Evolutionary conservation across 2,113 vertebrate genomes (phyloP).

Genomic region (Megaleporinus macrocephalus): DNA sequence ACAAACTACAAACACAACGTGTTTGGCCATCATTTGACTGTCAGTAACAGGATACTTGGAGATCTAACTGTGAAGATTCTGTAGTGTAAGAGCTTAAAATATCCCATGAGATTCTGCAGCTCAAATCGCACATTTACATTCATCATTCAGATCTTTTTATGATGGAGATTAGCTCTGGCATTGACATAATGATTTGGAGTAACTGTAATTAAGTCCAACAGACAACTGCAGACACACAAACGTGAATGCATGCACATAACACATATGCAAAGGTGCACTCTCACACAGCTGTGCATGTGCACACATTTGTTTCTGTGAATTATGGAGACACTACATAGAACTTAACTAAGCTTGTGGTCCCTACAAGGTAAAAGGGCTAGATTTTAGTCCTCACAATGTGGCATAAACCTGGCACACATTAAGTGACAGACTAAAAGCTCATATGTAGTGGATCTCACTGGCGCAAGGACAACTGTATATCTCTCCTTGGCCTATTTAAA

Average conservation of each 20-base stretch:
- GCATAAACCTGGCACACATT: too few relatives aligned
- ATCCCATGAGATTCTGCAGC: not conserved
- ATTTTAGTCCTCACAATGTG: too few relatives aligned
- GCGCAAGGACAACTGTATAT: too few relatives aligned
- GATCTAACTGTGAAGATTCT: not conserved
- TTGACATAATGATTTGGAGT: constrained; percentile 37
- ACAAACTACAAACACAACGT: too few relatives aligned
- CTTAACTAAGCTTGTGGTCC: too few relatives aligned
- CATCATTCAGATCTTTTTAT: constrained; percentile 34
- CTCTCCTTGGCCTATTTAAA: too few relatives aligned
- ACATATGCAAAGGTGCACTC: not conserved
- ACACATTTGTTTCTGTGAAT: too few relatives aligned
- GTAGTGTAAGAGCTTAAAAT: not conserved
- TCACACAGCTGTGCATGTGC: constrained; percentile 55
- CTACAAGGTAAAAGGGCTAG: too few relatives aligned
- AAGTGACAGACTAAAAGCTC: too few relatives aligned
- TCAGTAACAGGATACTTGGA: not conserved
- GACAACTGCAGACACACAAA: not conserved
- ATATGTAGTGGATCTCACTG: too few relatives aligned
- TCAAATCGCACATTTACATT: constrained; percentile 37
- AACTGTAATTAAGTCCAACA: constrained; percentile 43
- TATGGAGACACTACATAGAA: too few relatives aligned
- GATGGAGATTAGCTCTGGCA: constrained; percentile 48
- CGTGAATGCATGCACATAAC: constrained; percentile 10
- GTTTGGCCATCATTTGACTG: not conserved